Evolutionary conservation across 2,797 vertebrate genomes (phyloP).

Genomic region (Notolepis coatsorum): DNA sequence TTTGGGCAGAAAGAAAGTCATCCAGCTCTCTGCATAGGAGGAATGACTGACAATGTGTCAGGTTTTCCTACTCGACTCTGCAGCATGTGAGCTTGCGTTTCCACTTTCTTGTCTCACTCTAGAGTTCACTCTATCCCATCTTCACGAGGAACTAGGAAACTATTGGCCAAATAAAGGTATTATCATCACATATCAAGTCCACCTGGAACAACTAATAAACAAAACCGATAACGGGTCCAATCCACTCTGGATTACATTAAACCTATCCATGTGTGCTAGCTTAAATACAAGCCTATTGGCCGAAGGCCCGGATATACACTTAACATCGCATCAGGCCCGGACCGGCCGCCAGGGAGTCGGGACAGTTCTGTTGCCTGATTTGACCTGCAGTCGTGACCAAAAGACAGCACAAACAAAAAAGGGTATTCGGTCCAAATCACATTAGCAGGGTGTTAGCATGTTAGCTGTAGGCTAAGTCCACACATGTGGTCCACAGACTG

Average conservation of each 20-base stretch:
- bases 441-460: too few relatives aligned
- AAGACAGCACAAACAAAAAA: too few relatives aligned
- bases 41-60: constrained; percentile 31
- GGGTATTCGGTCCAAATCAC: too few relatives aligned
- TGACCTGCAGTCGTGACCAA: too few relatives aligned
- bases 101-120: background rate
- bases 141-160: constrained; percentile 18
- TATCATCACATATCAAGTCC: background rate
- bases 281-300: background rate
- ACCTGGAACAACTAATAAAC: background rate
- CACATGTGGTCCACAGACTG: too few relatives aligned
- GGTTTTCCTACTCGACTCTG: constrained; percentile 29
- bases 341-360: too few relatives aligned
- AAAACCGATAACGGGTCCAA: too few relatives aligned
- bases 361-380: too few relatives aligned
- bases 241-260: too few relatives aligned
- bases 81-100: background rate
- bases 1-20: too few relatives aligned
- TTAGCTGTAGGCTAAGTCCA: too few relatives aligned
- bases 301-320: background rate
- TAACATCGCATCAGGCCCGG: constrained; percentile 15
- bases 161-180: constrained; percentile 10
- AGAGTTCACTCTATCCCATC: constrained; percentile 14
- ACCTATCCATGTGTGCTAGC: background rate
- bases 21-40: too few relatives aligned